Evolutionary conservation across 1,140 invertebrate genomes (phyloP), one percentile per base, ranked within the genome.

Genomic region (Rhizoglyphus robini): DNA sequence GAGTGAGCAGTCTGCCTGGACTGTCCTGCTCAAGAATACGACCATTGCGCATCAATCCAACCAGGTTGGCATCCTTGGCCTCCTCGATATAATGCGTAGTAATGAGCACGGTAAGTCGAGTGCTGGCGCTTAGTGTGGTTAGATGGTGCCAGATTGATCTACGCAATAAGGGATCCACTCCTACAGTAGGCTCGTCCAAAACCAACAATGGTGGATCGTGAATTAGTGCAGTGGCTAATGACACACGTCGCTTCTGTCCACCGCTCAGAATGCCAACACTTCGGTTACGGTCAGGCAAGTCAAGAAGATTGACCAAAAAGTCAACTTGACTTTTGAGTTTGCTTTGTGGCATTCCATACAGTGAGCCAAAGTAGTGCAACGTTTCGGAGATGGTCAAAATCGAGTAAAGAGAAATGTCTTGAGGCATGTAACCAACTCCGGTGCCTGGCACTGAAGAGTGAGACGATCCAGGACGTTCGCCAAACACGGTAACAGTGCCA

Each of bases 201-300:
- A 67, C 76, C n/a, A 80, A 64, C 0, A 80, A 66, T 51, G 76
- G 72, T 13, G 79, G 77, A 54, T 77, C 73, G 47, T 79, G 77
- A 49, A 68, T 86, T 4, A 96, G 78, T 3, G 91, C 91, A 27
- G 90, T 86, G 0, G 90, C 90, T 72, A 96, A 90, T 4, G 89
- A 93, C 0, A 93, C 89, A 67, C 91, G 81, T 46, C 91, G 81
- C 73, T 94, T 89, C 76, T 95, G 90, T 30, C 92, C 91, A 70
- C 92, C 92, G 78, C 90, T 91, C 1, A 77, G 68, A 15, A 72
- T 67, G 59, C 65, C 65, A 13, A 75, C 71, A 54, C 62, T 23
- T 27, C 63, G 61, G 11, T 34, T 25, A 18, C 59, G 64, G 15
- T 63, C 84, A 2, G 90, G 89, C 68, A 94, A 77, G 75, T 91